Percentiles rank a stretch among this genome's conserved stretches.
Evolutionary conservation across 2,113 vertebrate species (phyloP).

Genomic region (Platysternon megacephalum): DNA sequence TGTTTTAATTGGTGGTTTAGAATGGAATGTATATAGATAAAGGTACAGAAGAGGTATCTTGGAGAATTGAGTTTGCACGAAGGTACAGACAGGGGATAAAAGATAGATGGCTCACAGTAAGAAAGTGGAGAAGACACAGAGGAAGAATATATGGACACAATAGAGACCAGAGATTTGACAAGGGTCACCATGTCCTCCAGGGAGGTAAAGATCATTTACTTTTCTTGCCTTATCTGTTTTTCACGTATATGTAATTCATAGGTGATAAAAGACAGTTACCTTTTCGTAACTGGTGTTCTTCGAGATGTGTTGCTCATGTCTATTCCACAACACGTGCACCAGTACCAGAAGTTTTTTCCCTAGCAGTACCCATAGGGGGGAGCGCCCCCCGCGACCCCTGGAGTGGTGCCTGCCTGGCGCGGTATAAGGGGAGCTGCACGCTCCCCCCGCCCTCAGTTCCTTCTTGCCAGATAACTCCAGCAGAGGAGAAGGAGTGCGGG

Average conservation of each 20-base stretch:
- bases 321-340: no score
- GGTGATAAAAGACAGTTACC: neutral
- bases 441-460: no score
- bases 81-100: neutral
- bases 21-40: neutral
- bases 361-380: no score
- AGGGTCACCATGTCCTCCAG: neutral
- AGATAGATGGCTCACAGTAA: neutral
- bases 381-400: no score
- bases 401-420: no score
- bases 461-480: no score
- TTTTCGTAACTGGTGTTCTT: no score
- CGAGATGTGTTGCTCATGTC: no score
- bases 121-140: neutral
- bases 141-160: neutral
- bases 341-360: no score
- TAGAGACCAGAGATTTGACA: neutral
- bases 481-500: no score
- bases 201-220: neutral
- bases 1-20: neutral
- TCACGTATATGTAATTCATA: neutral
- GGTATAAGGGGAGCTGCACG: no score
- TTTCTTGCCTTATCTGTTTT: neutral
- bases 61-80: neutral
- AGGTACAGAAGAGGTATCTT: neutral